Conservation (phyloP, 2,888 invertebrate genomes). For the Temnothorax rugatulus region DNA sequence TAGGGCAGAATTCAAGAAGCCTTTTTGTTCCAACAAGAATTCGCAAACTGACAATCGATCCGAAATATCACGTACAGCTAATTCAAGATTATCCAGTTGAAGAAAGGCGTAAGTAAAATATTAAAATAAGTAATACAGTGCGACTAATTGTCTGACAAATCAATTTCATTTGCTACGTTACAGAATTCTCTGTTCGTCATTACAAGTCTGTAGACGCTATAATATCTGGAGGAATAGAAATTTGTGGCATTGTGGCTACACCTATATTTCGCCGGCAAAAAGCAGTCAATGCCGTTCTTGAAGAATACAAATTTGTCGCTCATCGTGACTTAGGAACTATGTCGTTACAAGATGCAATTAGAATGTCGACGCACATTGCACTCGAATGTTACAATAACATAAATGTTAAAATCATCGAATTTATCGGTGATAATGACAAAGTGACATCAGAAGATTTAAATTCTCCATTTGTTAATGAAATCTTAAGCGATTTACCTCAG, state of each 20-base stretch:
- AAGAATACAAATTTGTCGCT: conserved; percentile 87
- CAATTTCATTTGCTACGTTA: neutral
- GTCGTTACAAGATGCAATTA: conserved; percentile 76
- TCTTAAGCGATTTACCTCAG: conserved; percentile 90
- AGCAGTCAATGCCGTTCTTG: conserved; percentile 87
- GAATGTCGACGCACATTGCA: conserved; percentile 86
- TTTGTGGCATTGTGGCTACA: conserved; percentile 88
- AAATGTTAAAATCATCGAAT: conserved; percentile 82
- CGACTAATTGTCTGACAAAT: neutral
- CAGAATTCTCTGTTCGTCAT: conserved; percentile 83
- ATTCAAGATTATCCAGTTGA: neutral
- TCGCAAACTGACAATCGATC: conserved; percentile 87
- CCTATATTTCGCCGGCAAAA: conserved; percentile 87
- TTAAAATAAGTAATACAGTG: too few species aligned
- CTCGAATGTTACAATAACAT: conserved; percentile 86
- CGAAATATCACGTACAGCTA: conserved; percentile 74
- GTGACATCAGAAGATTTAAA: conserved; percentile 78
- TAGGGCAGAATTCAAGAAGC: conserved; percentile 85
- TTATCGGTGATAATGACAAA: conserved; percentile 78
- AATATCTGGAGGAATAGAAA: conserved; percentile 88
- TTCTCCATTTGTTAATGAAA: conserved; percentile 87
- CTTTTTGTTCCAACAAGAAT: conserved; percentile 88
- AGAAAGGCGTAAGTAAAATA: conserved; percentile 5
- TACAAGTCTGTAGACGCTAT: conserved; percentile 85
- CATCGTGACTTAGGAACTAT: conserved; percentile 82